A percentile compares a stretch with the other conserved stretches of the same genome.
These are phyloP conservation scores for Athalia cordata DNA, from an alignment of 2,888 invertebrate genomes.

Conservation along the genomic window DNA sequence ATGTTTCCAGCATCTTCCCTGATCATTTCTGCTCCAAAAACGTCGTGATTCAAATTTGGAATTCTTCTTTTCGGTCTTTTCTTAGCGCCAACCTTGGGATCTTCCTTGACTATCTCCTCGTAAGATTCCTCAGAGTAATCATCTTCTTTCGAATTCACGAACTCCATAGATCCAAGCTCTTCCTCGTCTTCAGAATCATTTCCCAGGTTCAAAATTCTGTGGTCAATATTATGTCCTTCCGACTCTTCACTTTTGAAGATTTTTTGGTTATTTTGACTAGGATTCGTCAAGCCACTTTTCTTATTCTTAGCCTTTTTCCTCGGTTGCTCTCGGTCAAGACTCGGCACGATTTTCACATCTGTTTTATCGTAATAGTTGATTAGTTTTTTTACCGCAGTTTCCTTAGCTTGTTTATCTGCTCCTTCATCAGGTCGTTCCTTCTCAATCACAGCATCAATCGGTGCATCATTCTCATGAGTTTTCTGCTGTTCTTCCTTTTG, in stretches of 20 bases:
- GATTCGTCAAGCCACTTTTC: not conserved
- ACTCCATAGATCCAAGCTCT: slow-evolving; percentile 46
- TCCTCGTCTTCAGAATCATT: slow-evolving; percentile 13
- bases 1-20: slow-evolving; percentile 60
- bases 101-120: slow-evolving; percentile 2
- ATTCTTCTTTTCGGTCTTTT: slow-evolving; percentile 42
- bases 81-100: slow-evolving; percentile 47
- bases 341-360: not conserved
- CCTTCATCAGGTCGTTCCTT: slow-evolving; percentile 42
- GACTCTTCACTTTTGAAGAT: not conserved
- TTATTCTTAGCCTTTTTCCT: not conserved
- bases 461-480: slow-evolving; percentile 29
- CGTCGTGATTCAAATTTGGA: slow-evolving; percentile 34
- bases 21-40: slow-evolving; percentile 63
- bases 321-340: not conserved
- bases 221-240: not conserved
- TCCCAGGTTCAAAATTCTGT: not conserved
- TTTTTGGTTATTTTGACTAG: too few species aligned
- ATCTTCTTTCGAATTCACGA: slow-evolving; percentile 35
- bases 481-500: slow-evolving; percentile 25
- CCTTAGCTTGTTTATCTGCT: slow-evolving; percentile 49
- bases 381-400: slow-evolving; percentile 48
- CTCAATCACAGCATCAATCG: slow-evolving; percentile 40
- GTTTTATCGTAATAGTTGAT: slow-evolving; percentile 51
- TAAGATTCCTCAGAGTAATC: slow-evolving; percentile 46